Percentiles rank a stretch among this genome's conserved stretches.
These are phyloP conservation scores for human (Homo sapiens) DNA, from an alignment of 2,113 vertebrate genomes.

Conservation along the genomic window GRCh38 chr7:114851001-114851500, in stretches of 20 bases:
- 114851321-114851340: neutral
- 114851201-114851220: neutral
- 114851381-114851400: neutral
- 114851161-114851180: neutral
- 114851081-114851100: neutral
- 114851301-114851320: neutral
- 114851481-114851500: neutral
- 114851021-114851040: neutral
- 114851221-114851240: neutral
- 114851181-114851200: neutral
- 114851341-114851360: neutral
- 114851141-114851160: fast-evolving
- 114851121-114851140: neutral
- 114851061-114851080: neutral
- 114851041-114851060: neutral
- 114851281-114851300: neutral
- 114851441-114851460: neutral
- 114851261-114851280: neutral
- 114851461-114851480: neutral
- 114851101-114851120: neutral
- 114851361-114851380: neutral
- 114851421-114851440: neutral
- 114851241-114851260: neutral
- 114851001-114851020: neutral
- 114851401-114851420: neutral